These are phyloP conservation scores for Tapera naevia DNA, from an alignment of 2,797 vertebrate genomes.

Conservation along the genomic window DNA sequence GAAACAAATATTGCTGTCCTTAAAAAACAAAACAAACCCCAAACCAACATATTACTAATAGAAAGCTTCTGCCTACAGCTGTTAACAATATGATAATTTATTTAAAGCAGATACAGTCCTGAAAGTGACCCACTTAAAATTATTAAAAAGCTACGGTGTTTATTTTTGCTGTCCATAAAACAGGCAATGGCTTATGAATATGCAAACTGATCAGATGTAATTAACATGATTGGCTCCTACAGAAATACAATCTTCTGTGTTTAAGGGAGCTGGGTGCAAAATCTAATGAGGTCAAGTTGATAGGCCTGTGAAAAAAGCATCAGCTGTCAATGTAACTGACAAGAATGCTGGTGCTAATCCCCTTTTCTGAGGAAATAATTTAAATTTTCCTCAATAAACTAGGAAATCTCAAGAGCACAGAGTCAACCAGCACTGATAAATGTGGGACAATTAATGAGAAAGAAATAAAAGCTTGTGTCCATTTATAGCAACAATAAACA, in stretches of 20 bases:
- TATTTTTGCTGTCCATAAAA: constrained; percentile 81
- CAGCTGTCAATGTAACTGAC: constrained; percentile 67
- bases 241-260: constrained; percentile 72
- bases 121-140: constrained; percentile 82
- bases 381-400: background rate
- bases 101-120: constrained; percentile 78
- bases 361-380: constrained; percentile 44
- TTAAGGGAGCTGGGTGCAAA: constrained; percentile 73
- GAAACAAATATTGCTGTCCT: background rate
- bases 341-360: constrained; percentile 41
- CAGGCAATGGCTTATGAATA: constrained; percentile 80
- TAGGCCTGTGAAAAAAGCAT: constrained; percentile 75
- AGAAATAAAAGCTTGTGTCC: constrained; percentile 40
- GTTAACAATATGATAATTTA: constrained; percentile 76
- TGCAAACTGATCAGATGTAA: constrained; percentile 80
- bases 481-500: constrained; percentile 33
- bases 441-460: background rate
- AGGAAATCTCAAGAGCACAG: background rate
- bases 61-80: constrained; percentile 58
- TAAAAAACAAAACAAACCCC: background rate
- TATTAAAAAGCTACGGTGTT: constrained; percentile 79
- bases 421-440: constrained; percentile 16
- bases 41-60: background rate
- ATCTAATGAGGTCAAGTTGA: constrained; percentile 82
- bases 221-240: constrained; percentile 82